Base-by-base conservation (phyloP, 2,113 vertebrate species). In the Sclerurus mexicanus region DNA sequence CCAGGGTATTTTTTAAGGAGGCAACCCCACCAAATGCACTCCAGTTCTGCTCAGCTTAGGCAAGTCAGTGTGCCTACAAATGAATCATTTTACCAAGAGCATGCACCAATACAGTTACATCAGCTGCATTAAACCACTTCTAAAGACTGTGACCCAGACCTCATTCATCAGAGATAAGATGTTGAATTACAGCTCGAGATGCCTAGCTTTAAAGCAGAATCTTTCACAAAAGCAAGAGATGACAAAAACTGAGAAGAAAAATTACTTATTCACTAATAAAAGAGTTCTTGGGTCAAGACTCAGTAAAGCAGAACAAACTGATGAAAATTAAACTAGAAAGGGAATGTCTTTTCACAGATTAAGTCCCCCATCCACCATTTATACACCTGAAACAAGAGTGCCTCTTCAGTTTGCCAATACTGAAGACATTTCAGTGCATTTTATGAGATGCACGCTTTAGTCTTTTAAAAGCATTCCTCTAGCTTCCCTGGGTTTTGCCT, bases 81-180 rank as follows among this genome's bases (percentile, higher is more conserved):
- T 84, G 42, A 95, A 77, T 87, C 82, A 90, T 84, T 95, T 92
- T 64, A 87, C 35, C 44, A 63, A 63, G 58, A 91, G 37, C 50
- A 40, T 79, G 71, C 67, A 79, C 71, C 68, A 79, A 60, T 75
- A 81, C 52, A 81, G 83, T 93, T 92, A 93, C 82, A 89, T 96
- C 90, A 96, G 86, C 86, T 84, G 49, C 88, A 94, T 75, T 87
- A 96, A 90, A 96, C 90, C 86, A 86, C 90, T 96, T 96, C 93
- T 96, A 12, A 96, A 75, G 90, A 92, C 31, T 90, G 52, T 92
- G 93, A 94, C 90, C 85, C 79, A 86, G 88, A 94, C 73, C 64
- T 90, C 85, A 94, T 92, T 93, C 71, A 94, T 96, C 93, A 94
- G 68, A 81, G 87, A 95, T 91, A 85, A 95, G 77, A 94, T 58